Evolutionary conservation across 2,888 invertebrate species (phyloP).

Genomic region (Pachymerium ferrugineum): DNA sequence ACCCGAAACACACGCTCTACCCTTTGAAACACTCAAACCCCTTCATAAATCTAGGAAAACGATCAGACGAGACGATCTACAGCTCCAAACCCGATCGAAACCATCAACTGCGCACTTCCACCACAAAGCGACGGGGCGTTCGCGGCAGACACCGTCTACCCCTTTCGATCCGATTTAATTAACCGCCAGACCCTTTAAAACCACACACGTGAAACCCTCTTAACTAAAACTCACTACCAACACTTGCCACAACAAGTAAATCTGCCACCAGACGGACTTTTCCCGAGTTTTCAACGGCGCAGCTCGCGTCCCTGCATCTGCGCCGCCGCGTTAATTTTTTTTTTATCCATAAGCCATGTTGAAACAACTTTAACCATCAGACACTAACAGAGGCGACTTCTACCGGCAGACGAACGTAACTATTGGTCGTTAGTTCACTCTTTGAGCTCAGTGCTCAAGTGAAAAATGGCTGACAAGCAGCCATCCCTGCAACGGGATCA

Average conservation of each 20-base stretch:
- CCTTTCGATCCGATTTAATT: background rate
- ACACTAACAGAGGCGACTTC: background rate
- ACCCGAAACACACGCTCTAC: background rate
- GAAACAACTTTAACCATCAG: slow-evolving; percentile 5
- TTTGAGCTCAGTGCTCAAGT: background rate
- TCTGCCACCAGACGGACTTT: no score
- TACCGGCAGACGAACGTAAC: background rate
- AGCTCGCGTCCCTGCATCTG: no score
- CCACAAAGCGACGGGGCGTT: background rate
- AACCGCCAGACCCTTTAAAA: background rate
- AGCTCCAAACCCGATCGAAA: background rate
- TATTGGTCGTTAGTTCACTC: slow-evolving; percentile 4
- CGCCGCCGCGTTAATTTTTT: background rate
- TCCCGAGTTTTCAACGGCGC: no score
- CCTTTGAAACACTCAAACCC: background rate
- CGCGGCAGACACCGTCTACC: slow-evolving; percentile 15
- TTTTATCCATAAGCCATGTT: background rate
- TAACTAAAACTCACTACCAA: background rate
- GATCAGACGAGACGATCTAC: background rate
- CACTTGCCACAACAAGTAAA: no score
- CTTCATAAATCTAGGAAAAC: background rate
- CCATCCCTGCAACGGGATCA: slow-evolving; percentile 25
- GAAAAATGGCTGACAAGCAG: slow-evolving; percentile 31
- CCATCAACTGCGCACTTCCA: background rate
- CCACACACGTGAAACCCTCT: background rate